Conservation (phyloP, 2,888 invertebrate genomes). For the Macrophya alboannulata region DNA sequence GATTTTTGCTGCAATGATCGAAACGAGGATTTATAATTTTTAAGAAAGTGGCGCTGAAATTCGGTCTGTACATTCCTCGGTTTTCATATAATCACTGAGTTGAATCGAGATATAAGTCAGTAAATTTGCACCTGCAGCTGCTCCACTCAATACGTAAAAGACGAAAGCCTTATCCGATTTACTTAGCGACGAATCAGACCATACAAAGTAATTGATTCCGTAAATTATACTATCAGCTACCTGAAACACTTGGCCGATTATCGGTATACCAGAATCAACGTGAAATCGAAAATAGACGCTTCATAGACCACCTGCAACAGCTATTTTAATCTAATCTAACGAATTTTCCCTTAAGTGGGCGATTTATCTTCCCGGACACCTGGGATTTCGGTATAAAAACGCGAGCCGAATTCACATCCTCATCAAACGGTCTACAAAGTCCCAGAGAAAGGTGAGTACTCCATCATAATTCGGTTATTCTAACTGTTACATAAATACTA, state of each 20-base stretch:
- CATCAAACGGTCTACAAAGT: constrained; percentile 27
- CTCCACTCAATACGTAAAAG: background rate
- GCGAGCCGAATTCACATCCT: background rate
- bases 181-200: background rate
- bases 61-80: background rate
- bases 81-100: background rate
- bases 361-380: constrained; percentile 14
- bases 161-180: background rate
- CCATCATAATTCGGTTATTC: background rate
- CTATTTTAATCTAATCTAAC: constrained; percentile 20
- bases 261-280: background rate
- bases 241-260: background rate
- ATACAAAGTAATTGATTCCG: background rate
- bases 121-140: background rate
- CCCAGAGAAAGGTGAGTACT: constrained; percentile 24
- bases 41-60: background rate
- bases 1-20: constrained; percentile 61
- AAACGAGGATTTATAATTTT: background rate
- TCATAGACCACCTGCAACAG: constrained; percentile 3
- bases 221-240: background rate
- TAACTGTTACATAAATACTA: background rate
- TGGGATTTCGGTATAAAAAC: constrained; percentile 43
- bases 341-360: background rate
- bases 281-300: background rate
- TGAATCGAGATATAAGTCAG: background rate